Base-by-base conservation (phyloP, 2,888 invertebrate species). In the Luffia ferchaultella region DNA sequence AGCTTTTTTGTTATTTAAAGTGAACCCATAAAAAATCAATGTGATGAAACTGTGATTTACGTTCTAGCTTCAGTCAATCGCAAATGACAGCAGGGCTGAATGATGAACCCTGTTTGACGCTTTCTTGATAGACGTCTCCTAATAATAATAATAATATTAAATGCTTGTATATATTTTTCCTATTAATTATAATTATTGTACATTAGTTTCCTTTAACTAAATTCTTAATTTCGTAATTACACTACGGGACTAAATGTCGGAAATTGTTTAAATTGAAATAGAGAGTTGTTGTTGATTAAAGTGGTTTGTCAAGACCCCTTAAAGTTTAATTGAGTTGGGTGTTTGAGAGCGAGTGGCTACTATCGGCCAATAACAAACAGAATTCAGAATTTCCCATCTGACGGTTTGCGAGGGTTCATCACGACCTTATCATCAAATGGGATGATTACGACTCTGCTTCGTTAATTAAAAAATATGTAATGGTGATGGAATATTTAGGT, bases 241-340 rank as follows among this genome's bases (percentile, higher is more conserved):
- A 30, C 5, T 30, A 7, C 30, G 30, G 30, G 12, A 30, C 30
- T 12, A 12, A 3, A 7, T 30, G 30, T 30, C 30, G 30, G 30
- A 30, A 30, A 30, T 30, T 30, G 30, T 30, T 30, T n/a, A 17
- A n/a, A 43, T 43, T n/a, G 43, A 43, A n/a, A 17, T 43, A n/a
- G 43, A n/a, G 16, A 43, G n/a, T 43, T 43, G 43, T 65, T 65
- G 69, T 68, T 63, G 63, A 66, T 67, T 64, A 63, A 69, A 63
- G 62, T 60, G 64, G 62, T 64, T 60, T 61, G 67, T 68, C 65
- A 68, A 71, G 69, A 65, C 62, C 65, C 62, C 70, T 68, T 66
- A 70, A 76, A 76, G 74, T 76, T 76, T 68, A 74, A 76, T 76
- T 74, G 74, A 76, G 73, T 75, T 75, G 71, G 67, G 68, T 68